Percentiles rank a stretch among this genome's conserved stretches.
Evolutionary conservation across 2,888 invertebrate species (phyloP).

Genomic region (Tinea pellionella): DNA sequence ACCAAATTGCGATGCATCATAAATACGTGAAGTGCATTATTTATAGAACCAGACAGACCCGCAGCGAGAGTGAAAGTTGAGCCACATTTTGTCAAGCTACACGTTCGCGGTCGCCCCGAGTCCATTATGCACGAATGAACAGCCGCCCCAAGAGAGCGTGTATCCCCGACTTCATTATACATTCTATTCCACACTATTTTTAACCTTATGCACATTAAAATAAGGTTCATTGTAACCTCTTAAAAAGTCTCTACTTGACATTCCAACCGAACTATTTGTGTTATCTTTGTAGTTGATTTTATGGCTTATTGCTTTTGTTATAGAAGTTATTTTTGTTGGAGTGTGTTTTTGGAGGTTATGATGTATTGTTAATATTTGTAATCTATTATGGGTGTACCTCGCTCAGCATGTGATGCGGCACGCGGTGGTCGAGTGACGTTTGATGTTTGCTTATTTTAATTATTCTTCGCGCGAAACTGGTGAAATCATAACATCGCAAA

Average conservation of each 20-base stretch:
- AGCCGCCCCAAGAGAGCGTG: conserved; percentile 64
- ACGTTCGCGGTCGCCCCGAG: conserved; percentile 53
- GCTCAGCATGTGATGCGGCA: conserved; percentile 34
- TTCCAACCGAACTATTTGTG: background rate
- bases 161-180: conserved; percentile 55
- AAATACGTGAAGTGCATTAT: conserved; percentile 5
- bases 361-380: background rate
- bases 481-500: conserved; percentile 33
- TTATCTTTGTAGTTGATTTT: background rate
- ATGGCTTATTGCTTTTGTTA: background rate
- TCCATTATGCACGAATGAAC: conserved; percentile 68
- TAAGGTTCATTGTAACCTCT: conserved; percentile 21
- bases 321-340: background rate
- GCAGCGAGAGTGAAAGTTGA: conserved; percentile 60
- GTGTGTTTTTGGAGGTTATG: background rate
- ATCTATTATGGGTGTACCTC: conserved; percentile 61
- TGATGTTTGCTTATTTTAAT: conserved; percentile 49
- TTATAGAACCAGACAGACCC: background rate
- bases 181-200: conserved; percentile 19
- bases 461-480: conserved; percentile 27
- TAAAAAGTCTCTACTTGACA: background rate
- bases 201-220: background rate
- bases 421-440: conserved; percentile 46
- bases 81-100: conserved; percentile 55
- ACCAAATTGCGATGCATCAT: too few relatives aligned